Conservation (phyloP, 2,113 vertebrate species). For the Lanius ludovicianus region DNA sequence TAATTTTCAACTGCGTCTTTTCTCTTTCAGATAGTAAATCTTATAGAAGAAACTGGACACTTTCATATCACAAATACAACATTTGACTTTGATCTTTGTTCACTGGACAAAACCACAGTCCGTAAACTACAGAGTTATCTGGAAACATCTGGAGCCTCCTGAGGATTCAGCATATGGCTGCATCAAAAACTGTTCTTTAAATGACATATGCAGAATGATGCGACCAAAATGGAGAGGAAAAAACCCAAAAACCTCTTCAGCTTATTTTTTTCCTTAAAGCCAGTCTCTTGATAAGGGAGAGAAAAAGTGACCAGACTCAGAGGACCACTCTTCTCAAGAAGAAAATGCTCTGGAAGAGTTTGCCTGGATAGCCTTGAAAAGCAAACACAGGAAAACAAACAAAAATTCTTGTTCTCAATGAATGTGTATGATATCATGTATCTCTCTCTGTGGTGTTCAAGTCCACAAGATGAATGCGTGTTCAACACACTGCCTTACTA, state of each 20-base stretch:
- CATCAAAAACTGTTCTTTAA: slow-evolving; percentile 70
- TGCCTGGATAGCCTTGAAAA: slow-evolving; percentile 92
- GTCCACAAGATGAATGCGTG: slow-evolving; percentile 86
- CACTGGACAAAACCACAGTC: slow-evolving; percentile 95
- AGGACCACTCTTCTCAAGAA: slow-evolving; percentile 79
- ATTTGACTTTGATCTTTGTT: slow-evolving; percentile 99
- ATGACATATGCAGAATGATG: slow-evolving; percentile 73
- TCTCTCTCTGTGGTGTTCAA: slow-evolving; percentile 79
- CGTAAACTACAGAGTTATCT: slow-evolving; percentile 98
- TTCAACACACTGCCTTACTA: slow-evolving; percentile 93
- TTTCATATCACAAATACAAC: slow-evolving; percentile 99
- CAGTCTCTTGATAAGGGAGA: slow-evolving; percentile 77
- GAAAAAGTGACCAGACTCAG: slow-evolving; percentile 70
- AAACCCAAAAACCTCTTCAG: slow-evolving; percentile 58
- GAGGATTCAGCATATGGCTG: slow-evolving; percentile 79
- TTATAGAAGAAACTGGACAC: slow-evolving; percentile 98
- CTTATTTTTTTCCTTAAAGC: slow-evolving; percentile 78
- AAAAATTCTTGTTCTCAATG: slow-evolving; percentile 79
- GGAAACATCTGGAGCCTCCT: slow-evolving; percentile 90
- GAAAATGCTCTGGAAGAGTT: slow-evolving; percentile 78
- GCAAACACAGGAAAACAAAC: slow-evolving; percentile 57
- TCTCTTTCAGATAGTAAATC: slow-evolving; percentile 91
- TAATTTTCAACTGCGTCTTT: not conserved
- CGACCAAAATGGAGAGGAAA: slow-evolving; percentile 57
- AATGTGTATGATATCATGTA: slow-evolving; percentile 85